phyloP scores from a whole-genome alignment of 2,113 vertebrate genomes.

The Phycodurus eques region DNA sequence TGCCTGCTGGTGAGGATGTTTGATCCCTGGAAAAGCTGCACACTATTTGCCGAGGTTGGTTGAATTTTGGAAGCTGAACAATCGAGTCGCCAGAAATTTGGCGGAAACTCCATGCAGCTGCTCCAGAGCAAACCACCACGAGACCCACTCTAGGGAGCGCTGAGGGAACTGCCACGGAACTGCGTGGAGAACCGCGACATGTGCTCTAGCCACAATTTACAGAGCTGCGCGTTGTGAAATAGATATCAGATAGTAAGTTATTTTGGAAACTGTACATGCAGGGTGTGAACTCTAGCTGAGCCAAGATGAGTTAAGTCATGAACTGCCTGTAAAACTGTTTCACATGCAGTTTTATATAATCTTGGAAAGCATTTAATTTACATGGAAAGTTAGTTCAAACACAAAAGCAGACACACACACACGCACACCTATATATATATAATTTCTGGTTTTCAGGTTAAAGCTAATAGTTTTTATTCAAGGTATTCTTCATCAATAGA shows the following conservation, averaged over 20 bases:
- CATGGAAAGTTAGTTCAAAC: not conserved
- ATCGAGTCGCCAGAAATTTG: constrained; percentile 56
- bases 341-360: constrained; percentile 1
- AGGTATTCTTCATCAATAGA: no score
- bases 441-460: not conserved
- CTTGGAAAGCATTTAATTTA: not conserved
- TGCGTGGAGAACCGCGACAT: constrained; percentile 70
- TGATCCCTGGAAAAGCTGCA: constrained; percentile 72
- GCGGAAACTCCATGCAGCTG: constrained; percentile 63
- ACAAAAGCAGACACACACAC: not conserved
- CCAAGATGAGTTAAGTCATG: not conserved
- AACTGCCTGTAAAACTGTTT: constrained; percentile 1
- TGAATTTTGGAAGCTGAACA: constrained; percentile 67
- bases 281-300: not conserved
- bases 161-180: constrained; percentile 59
- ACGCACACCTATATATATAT: no score
- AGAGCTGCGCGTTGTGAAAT: constrained; percentile 74
- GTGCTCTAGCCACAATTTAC: constrained; percentile 78
- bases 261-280: constrained; percentile 68
- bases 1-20: constrained; percentile 63
- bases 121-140: constrained; percentile 51
- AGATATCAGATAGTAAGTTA: constrained; percentile 74
- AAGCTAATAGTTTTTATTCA: no score
- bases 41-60: constrained; percentile 63
- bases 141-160: constrained; percentile 61